These are phyloP conservation scores for Rousettus madagascariensis DNA, from an alignment of 2,797 vertebrate species.

Conservation along the genomic window DNA sequence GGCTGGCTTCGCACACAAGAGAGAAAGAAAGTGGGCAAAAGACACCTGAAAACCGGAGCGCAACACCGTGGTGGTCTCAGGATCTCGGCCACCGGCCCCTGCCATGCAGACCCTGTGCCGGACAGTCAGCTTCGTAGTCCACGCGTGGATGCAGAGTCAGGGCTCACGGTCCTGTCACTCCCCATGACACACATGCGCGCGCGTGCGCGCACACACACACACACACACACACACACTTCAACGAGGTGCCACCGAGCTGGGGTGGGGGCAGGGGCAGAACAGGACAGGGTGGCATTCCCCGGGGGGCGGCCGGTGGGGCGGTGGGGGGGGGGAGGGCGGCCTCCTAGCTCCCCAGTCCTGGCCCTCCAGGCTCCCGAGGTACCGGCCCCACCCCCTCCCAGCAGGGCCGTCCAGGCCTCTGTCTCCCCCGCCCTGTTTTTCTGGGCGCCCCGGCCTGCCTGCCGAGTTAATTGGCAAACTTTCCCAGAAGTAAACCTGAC, in stretches of 20 bases:
- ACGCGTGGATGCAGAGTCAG: background rate
- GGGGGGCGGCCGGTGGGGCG: background rate
- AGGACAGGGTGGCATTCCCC: background rate
- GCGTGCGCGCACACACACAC: too few species aligned
- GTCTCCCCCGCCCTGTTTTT: conserved; percentile 6
- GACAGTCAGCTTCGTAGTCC: fast-evolving
- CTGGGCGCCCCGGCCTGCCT: background rate
- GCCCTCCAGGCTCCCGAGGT: background rate
- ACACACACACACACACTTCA: background rate
- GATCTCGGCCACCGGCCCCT: background rate
- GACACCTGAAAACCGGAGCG: background rate
- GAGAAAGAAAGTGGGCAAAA: background rate
- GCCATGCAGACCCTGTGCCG: background rate
- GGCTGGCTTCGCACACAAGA: background rate
- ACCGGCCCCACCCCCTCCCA: background rate
- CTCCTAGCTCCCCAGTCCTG: background rate
- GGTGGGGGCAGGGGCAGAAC: background rate
- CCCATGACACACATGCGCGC: too few species aligned
- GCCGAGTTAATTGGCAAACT: conserved; percentile 78
- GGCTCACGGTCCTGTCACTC: background rate
- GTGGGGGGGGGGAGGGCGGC: background rate
- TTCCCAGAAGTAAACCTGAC: conserved; percentile 79
- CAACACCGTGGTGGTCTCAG: background rate
- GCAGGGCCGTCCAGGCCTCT: background rate
- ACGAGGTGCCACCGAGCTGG: background rate